Conservation (phyloP, 2,888 invertebrate genomes). For the Leptothorax acervorum region DNA sequence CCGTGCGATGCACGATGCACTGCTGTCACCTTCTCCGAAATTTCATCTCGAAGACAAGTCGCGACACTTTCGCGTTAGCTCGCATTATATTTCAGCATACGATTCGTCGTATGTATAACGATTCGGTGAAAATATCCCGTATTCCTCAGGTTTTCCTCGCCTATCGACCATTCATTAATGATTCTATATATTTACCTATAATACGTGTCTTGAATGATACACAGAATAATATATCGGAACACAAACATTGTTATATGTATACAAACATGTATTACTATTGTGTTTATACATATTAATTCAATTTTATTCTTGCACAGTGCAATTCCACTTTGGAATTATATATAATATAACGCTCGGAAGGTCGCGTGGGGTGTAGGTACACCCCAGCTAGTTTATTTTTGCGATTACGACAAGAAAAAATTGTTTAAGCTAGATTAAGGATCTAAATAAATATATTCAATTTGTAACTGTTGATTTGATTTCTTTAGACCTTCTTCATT, state of each 20-base stretch:
- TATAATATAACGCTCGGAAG: no score
- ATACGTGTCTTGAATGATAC: not conserved
- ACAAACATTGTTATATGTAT: not conserved
- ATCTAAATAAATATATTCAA: no score
- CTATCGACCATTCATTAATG: not conserved
- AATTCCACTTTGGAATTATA: not conserved
- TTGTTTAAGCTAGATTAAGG: no score
- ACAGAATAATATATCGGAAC: not conserved
- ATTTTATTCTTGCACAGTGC: not conserved
- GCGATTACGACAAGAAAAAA: no score
- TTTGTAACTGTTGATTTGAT: no score
- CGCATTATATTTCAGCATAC: not conserved
- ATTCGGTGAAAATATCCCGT: constrained; percentile 14
- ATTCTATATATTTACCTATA: not conserved
- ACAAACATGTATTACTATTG: not conserved
- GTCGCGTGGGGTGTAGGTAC: no score
- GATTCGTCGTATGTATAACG: not conserved
- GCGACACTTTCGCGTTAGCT: not conserved
- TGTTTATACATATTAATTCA: not conserved
- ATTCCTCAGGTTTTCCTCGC: not conserved
- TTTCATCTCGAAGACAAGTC: not conserved
- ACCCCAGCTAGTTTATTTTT: no score
- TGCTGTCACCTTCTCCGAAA: constrained; percentile 9
- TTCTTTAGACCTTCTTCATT: no score
- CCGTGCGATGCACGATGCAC: not conserved